A percentile compares a stretch with the other conserved stretches of the same genome.
Conservation (phyloP, 2,113 vertebrate genomes). For the Lathamus discolor region DNA sequence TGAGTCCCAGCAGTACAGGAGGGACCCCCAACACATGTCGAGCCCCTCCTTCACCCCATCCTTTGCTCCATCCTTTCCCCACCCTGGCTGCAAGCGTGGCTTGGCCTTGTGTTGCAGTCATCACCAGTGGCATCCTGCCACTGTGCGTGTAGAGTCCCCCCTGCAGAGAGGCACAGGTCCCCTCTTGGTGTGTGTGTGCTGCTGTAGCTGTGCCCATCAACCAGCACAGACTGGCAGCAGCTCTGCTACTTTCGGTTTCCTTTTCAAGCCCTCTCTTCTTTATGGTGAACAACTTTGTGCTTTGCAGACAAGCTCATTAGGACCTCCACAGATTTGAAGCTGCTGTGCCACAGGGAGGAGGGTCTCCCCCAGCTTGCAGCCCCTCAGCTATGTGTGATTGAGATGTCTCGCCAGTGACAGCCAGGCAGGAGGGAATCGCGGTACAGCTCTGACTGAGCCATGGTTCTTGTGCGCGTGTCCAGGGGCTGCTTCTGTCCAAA, state of each 20-base stretch:
- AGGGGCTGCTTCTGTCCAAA: background rate
- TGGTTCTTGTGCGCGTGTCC: fast-evolving
- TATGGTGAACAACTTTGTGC: background rate
- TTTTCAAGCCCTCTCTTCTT: background rate
- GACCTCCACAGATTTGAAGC: background rate
- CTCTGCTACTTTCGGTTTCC: background rate
- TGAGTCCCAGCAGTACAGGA: background rate
- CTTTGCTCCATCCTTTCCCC: background rate
- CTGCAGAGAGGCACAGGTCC: background rate
- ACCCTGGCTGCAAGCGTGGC: fast-evolving
- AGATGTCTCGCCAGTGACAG: background rate
- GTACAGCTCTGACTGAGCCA: background rate
- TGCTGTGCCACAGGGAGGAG: background rate
- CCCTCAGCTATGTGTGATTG: fast-evolving
- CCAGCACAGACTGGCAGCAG: background rate
- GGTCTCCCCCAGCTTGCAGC: background rate
- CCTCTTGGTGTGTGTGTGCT: fast-evolving
- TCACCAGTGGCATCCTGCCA: background rate
- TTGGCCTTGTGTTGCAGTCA: fast-evolving
- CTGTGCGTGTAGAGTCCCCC: background rate
- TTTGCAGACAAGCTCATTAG: background rate
- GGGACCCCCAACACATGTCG: background rate
- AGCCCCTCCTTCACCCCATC: background rate
- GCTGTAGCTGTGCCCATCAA: background rate
- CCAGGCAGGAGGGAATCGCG: background rate